Conservation (phyloP, 2,888 invertebrate genomes). For the Drosophila buzzatii region DNA sequence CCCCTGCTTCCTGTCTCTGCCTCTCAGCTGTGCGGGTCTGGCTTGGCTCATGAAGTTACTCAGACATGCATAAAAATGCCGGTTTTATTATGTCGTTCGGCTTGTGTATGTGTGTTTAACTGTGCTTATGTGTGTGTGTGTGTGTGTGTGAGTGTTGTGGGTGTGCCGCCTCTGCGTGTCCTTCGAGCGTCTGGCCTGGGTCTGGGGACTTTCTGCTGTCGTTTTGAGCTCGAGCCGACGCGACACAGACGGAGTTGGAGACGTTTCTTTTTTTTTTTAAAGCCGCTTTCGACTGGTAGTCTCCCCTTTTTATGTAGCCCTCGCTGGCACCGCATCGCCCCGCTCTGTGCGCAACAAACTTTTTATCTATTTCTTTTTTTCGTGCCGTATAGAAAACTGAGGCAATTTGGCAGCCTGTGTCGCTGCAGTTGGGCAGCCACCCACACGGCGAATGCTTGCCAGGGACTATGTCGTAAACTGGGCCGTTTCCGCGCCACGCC, state of each 20-base stretch:
- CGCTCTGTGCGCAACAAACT: neutral
- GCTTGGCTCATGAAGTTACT: slow-evolving; percentile 74
- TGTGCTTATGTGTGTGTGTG: slow-evolving; percentile 1
- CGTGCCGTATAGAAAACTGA: slow-evolving; percentile 34
- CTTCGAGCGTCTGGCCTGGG: slow-evolving; percentile 59
- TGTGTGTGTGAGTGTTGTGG: slow-evolving; percentile 34
- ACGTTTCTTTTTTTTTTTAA: slow-evolving; percentile 48
- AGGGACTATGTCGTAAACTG: slow-evolving; percentile 58
- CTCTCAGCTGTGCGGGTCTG: slow-evolving; percentile 38
- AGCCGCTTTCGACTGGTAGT: slow-evolving; percentile 29
- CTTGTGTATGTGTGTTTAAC: slow-evolving; percentile 14
- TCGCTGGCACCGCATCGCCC: neutral
- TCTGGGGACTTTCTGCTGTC: slow-evolving; percentile 43
- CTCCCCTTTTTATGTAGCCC: neutral
- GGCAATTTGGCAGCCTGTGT: slow-evolving; percentile 57
- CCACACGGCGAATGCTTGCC: slow-evolving; percentile 37
- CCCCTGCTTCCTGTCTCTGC: neutral
- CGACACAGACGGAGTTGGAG: slow-evolving; percentile 47
- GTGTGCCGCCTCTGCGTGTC: slow-evolving; percentile 56
- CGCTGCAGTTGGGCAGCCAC: slow-evolving; percentile 36
- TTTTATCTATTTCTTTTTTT: slow-evolving; percentile 32
- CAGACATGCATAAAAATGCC: slow-evolving; percentile 81
- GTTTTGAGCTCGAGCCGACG: slow-evolving; percentile 29
- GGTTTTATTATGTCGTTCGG: slow-evolving; percentile 79
- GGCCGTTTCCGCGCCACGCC: slow-evolving; percentile 17